Evolutionary conservation across 2,888 invertebrate species (phyloP), one percentile per base, ranked within the genome.

Genomic region (Phengaris alcon): DNA sequence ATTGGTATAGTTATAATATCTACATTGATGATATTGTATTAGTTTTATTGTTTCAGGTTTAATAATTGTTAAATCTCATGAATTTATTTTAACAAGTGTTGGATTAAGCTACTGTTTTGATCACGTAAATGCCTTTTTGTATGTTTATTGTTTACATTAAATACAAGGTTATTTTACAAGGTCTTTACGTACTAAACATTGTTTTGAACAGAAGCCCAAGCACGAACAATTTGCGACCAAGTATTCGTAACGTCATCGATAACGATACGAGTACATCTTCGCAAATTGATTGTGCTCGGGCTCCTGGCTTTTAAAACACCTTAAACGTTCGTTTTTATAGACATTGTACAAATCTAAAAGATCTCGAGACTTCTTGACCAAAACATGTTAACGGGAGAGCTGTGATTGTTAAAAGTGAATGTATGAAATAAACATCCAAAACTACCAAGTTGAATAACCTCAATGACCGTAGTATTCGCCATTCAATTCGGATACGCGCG

Each of bases 371-470:
- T 6, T 35, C 46, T 68, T 72, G 22, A 72, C 72, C 51, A 72
- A 72, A 54, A 52, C 54, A 72, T 22, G 7, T 15, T 54, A 54
- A 72, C 72, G 69, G 70, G 51, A 72, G 52, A 52, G 12, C 22
- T 52, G 51, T 48, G 57, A 54, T 69, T 55, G 69, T 68, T 75
- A 69, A 68, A 69, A 69, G 75, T 22, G 57, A 68, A 48, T 69
- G 69, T 76, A 77, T 69, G 69, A 75, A 77, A 72, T 72, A 72
- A 72, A 72, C 69, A 52, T 82, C 82, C 79, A 81, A 82, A 81
- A 86, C 84, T 82, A 83, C 84, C 84, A 85, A 87, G 92, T 89
- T 90, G 86, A 90, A 88, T 83, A 87, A 91, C 90, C 90, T 87
- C 82, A 84, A 81, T 79, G 78, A 78, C 79, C 83, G 84, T 82